Base-by-base conservation (phyloP, 30 jellyfish, hydroid and myxozoan genomes). In the Calvadosia cruxmelitensis region DNA sequence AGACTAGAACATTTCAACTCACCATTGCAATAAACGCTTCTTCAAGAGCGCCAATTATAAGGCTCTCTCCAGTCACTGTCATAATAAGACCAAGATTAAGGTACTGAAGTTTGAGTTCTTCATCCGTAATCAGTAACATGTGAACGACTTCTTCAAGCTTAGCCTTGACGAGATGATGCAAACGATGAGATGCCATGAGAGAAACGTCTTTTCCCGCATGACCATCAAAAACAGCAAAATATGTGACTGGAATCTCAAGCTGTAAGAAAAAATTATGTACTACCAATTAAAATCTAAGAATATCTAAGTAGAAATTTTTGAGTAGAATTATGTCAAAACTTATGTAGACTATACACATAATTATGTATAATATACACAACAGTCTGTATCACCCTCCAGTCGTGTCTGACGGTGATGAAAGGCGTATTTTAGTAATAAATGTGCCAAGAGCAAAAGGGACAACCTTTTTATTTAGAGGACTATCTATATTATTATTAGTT, bases 191-290 rank as follows among this genome's bases (percentile, higher is more conserved):
- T 0, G 98, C 95, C 83, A 70, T 69, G 12, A 89, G 64, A 0
- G 92, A 93, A 27, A 94, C 91, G 20, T 92, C 98, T 32, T 57
- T 63, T 64, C 86, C 86, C 35, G 98, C 98, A 81, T 89, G 98
- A 0, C 98, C 98, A 73, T 89, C 98, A 73, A 89, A 89, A 23
- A 89, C 67, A 7, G 85, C 98, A 89, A 80, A 89, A 67, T 80
- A 89, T 36, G 68, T 79, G 66, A 85, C 69, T 1, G 93, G 93
- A 49, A 89, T 77, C 27, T 84, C 53, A 63, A 68, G 80, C 98
- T 80, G 30, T 3, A 33, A 66, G 29, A 33, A 34, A 29, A 48
- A 30, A 29, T 5, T 34, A 28, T 1, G 13, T 2, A 1, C 30
- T 0, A 53, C 28, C 10, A 20, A 42, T 42, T 42, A 10, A 42